A percentile compares a stretch with the other conserved stretches of the same genome.
phyloP scores from a whole-genome alignment of 92 coral and sea anemone genomes.

The Anthopleura xanthogrammica region DNA sequence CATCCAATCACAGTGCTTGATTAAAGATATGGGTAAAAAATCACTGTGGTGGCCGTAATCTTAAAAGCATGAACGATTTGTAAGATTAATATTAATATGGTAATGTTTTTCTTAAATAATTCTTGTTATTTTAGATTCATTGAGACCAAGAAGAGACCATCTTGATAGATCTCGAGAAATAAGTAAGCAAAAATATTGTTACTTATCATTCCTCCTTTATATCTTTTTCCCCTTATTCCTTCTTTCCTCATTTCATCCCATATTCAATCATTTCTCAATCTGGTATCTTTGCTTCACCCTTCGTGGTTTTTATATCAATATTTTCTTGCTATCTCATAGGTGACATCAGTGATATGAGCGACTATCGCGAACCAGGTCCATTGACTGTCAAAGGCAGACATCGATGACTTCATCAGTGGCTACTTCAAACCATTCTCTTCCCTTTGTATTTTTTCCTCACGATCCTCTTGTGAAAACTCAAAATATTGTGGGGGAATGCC shows the following conservation, averaged over 20 bases:
- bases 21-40: too few relatives aligned
- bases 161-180: slow-evolving; percentile 25
- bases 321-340: slow-evolving; percentile 20
- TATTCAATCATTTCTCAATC: background rate
- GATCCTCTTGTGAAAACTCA: background rate
- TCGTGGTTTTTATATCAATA: background rate
- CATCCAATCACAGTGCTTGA: too few relatives aligned
- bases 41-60: too few relatives aligned
- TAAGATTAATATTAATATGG: too few relatives aligned
- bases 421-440: background rate
- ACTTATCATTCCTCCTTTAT: background rate
- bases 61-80: too few relatives aligned
- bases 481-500: background rate
- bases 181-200: slow-evolving; percentile 20
- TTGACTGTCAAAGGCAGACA: slow-evolving; percentile 70
- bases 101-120: too few relatives aligned
- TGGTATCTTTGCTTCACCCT: background rate
- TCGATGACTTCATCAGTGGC: slow-evolving; percentile 33
- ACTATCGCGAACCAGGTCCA: slow-evolving; percentile 55
- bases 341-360: slow-evolving; percentile 52
- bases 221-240: background rate
- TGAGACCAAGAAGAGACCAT: slow-evolving; percentile 18
- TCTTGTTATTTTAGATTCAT: background rate
- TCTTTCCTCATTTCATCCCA: background rate
- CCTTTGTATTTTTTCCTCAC: background rate